Evolutionary conservation across 2,797 vertebrate genomes (phyloP).

Genomic region (Amblyopsis hoosieri): DNA sequence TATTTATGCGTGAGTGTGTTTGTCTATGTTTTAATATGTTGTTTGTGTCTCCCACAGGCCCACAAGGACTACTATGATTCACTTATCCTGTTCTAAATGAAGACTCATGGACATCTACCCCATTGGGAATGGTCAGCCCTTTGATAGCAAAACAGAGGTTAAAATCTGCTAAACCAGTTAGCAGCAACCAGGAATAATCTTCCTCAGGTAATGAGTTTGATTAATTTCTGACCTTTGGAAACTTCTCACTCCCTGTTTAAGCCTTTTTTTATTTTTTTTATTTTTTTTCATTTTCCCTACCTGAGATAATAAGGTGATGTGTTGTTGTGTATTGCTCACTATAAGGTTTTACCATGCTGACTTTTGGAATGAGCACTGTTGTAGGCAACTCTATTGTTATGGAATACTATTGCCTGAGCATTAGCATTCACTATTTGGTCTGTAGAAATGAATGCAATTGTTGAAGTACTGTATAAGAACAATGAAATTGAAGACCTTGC

Average conservation of each 20-base stretch:
- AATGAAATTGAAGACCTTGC: background rate
- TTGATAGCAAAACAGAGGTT: slow-evolving; percentile 69
- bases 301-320: slow-evolving; percentile 49
- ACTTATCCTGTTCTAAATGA: slow-evolving; percentile 56
- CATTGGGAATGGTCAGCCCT: slow-evolving; percentile 58
- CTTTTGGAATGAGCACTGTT: slow-evolving; percentile 26
- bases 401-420: slow-evolving; percentile 18
- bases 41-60: slow-evolving; percentile 40
- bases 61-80: slow-evolving; percentile 46
- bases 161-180: slow-evolving; percentile 69
- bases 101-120: slow-evolving; percentile 48
- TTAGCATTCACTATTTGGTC: background rate
- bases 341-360: slow-evolving; percentile 24
- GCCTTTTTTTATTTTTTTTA: slow-evolving; percentile 29
- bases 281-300: slow-evolving; percentile 32
- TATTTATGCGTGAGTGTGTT: background rate
- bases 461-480: background rate
- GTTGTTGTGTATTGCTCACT: slow-evolving; percentile 30
- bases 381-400: slow-evolving; percentile 2
- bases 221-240: slow-evolving; percentile 80
- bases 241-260: slow-evolving; percentile 69
- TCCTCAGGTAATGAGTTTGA: slow-evolving; percentile 77
- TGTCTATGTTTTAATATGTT: slow-evolving; percentile 13
- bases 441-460: background rate
- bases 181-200: slow-evolving; percentile 53